Evolutionary conservation across 2,888 invertebrate species (phyloP), one percentile per base, ranked within the genome.

Genomic region (Elysia crispata): DNA sequence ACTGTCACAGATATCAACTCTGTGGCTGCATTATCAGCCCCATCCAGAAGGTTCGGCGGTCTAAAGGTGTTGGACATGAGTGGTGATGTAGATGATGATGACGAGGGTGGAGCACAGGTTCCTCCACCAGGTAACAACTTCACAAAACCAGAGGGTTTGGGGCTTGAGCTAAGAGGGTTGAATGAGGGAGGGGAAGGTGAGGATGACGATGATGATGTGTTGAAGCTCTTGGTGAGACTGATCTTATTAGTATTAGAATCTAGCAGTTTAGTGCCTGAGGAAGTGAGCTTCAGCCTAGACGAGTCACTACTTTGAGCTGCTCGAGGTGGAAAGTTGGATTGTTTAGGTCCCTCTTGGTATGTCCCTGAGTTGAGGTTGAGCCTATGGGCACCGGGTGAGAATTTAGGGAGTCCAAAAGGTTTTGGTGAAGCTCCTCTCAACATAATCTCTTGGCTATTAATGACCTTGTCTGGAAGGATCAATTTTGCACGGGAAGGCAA

Each of bases 1-100:
- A 81, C 81, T n/a, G 75, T 69, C 50, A 78, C 78, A 25, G 54
- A 76, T 6, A 80, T 80, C 6, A 76, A 76, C 25, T 80, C 80
- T 31, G 50, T 60, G 28, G 76, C 30, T 8, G 57, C 30, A n/a
- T 66, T 41, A 6, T 25, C 57, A 20, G n/a, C n/a, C 50, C 49
- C 41, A 15, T 54, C 41, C 25, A 79, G 54, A 11, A 79, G 79
- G 49, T 67, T 79, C 33, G 74, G 79, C 3, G 74, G 66, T 20
- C 49, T 78, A 23, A 62, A 54, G 11, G 66, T 66, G 31, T 67
- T 74, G 3, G 74, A 31, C 23, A 20, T 60, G 25, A 60, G 28
- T 18, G 69, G 5, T 5, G 69, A 20, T 33, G 31, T 25, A 1
- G 70, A 60, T 0, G 79, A 67, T 33, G 73, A 15, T 62, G 78